phyloP scores from a whole-genome alignment of 1,140 invertebrate genomes.

The Penaeus japonicus region DNA sequence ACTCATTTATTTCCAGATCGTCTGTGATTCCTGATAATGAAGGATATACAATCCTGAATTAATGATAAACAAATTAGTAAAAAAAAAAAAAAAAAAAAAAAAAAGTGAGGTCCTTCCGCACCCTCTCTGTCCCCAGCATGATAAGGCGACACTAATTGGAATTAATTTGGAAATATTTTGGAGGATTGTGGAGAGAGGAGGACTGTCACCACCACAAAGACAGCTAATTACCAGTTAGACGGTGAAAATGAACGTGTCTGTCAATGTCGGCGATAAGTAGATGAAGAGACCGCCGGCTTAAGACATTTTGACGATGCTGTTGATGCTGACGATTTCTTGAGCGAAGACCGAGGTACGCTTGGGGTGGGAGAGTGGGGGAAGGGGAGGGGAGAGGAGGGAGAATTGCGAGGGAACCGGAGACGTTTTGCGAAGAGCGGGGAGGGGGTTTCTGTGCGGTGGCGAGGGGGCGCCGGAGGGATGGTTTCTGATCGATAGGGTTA shows the following conservation, averaged over 20 bases:
- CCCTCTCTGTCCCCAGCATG: slow-evolving; percentile 26
- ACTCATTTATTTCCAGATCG: too few species aligned
- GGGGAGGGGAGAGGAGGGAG: neutral
- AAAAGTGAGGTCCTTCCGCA: neutral
- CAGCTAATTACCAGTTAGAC: slow-evolving; percentile 46
- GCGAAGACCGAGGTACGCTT: neutral
- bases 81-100: neutral
- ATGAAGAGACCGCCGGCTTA: slow-evolving; percentile 46
- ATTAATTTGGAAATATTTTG: slow-evolving; percentile 55
- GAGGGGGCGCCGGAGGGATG: neutral
- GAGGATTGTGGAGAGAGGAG: slow-evolving; percentile 51
- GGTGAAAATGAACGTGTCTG: slow-evolving; percentile 53
- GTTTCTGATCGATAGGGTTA: too few species aligned
- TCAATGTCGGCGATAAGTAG: slow-evolving; percentile 56
- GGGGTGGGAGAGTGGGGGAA: too few species aligned
- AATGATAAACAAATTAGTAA: neutral
- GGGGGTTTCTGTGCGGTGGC: neutral
- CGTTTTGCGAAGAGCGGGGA: neutral
- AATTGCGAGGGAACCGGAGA: neutral
- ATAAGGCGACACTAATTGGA: slow-evolving; percentile 56
- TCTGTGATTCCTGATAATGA: neutral
- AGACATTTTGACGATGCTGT: slow-evolving; percentile 42
- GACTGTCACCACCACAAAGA: slow-evolving; percentile 48
- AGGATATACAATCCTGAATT: neutral
- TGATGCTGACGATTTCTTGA: neutral